Evolutionary conservation across 2,113 vertebrate genomes (phyloP), one percentile per base, ranked within the genome.

Genomic region (Rhinolophus sinicus): DNA sequence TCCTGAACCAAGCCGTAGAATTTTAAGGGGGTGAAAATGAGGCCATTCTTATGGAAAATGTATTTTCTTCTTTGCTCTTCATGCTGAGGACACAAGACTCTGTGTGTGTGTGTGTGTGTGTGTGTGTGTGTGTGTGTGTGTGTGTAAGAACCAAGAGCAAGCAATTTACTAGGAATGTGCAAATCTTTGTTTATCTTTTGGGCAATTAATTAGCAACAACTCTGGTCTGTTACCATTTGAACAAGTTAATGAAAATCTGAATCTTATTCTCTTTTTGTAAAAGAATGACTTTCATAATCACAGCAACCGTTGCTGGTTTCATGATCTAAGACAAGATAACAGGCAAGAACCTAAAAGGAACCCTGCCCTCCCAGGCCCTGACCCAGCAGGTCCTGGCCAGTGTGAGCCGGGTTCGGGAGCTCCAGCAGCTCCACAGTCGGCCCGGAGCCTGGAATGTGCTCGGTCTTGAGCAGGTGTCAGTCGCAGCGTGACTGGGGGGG

Each of bases 21-120:
- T 80, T 84, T 88, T n/a, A 81, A 89, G 58, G 65, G 87, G n/a
- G 52, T 44, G 12, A 73, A 94, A 90, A 44, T 75, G 35, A 96
- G 80, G 65, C 35, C n/a, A 28, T 83, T 91, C 52, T 80, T 65
- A 35, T 62, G 77, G 90, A 58, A 95, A 70, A 92, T 38, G 8
- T 24, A 24, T 64, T 93, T 95, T 80, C 77, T 73, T 86, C 77
- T 96, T 95, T 64, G 56, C 22, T 90, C 12, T 60, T 92, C 26
- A 89, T 67, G 50, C 13, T 93, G 88, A 96, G 47, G 56, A 22
- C 56, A 18, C 1, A 50, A 47, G 64, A 82, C 33, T 19, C 5
- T 65, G 15, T 44, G 35, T 44, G 38, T 54, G 90, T 84, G 40
- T 44, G 33, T 58, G 21, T 94, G 35, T 64, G 78, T 67, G 93